These are phyloP conservation scores for Thaleichthys pacificus DNA, from an alignment of 2,797 vertebrate species.

Conservation along the genomic window DNA sequence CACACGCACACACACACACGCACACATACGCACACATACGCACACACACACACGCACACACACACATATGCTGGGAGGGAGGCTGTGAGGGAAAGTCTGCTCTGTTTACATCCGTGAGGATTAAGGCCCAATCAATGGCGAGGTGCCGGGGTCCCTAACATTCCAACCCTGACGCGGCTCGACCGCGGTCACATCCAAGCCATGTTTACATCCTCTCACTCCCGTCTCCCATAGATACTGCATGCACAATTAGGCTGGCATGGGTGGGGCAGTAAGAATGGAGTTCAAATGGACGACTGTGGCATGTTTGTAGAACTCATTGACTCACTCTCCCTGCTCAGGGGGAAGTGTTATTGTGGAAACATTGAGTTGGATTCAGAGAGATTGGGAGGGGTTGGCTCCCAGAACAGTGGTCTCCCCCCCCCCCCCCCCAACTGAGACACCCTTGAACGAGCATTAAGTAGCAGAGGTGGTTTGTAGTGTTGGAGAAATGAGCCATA, in stretches of 20 bases:
- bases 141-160: not conserved
- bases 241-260: not conserved
- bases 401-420: not conserved
- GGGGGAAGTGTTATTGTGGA: not conserved
- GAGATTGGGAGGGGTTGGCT: not conserved
- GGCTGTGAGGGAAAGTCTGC: not conserved
- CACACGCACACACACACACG: not conserved
- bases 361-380: not conserved
- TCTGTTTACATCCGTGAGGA: not conserved
- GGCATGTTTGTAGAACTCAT: not conserved
- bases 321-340: not conserved
- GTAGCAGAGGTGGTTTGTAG: not conserved
- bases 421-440: not conserved
- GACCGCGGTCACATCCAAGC: not conserved
- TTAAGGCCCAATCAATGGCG: not conserved
- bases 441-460: not conserved
- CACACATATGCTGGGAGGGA: not conserved
- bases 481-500: no score
- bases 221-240: not conserved
- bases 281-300: not conserved
- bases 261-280: not conserved
- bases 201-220: not conserved
- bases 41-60: not conserved
- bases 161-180: not conserved
- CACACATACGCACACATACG: not conserved